phyloP scores from a whole-genome alignment of 2,113 vertebrate genomes.

The Nycticebus coucang region DNA sequence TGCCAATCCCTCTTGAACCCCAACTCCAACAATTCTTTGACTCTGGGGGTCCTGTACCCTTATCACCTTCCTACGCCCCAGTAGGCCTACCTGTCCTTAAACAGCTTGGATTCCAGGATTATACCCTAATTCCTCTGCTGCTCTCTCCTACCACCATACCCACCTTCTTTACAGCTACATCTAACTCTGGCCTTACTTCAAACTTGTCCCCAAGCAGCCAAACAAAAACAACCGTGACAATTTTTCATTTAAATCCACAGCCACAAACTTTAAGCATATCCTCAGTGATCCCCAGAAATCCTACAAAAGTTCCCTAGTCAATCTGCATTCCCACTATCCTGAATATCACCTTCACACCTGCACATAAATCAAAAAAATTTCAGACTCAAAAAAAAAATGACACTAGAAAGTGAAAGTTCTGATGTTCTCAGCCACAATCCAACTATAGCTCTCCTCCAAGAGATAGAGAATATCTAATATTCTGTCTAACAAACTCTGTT shows the following conservation, averaged over 20 bases:
- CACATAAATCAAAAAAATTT: not conserved
- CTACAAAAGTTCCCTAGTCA: not conserved
- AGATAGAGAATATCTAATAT: constrained; percentile 4
- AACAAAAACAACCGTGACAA: not conserved
- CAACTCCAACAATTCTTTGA: not conserved
- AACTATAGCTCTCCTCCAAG: not conserved
- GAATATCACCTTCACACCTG: not conserved
- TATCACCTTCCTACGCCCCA: not conserved
- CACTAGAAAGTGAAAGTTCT: not conserved
- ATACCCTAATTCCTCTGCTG: too few relatives aligned
- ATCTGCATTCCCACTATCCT: not conserved
- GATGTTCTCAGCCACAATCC: constrained; percentile 8
- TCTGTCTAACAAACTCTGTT: not conserved
- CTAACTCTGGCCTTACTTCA: not conserved
- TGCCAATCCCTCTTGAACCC: not conserved
- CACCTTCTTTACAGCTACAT: not conserved
- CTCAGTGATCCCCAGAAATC: not conserved
- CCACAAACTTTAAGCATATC: not conserved
- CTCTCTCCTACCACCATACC: too few relatives aligned
- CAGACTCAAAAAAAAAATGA: not conserved
- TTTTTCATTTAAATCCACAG: not conserved
- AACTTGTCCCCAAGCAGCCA: not conserved
- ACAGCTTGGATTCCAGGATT: not conserved
- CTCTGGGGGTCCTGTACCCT: not conserved
- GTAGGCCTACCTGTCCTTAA: not conserved